phyloP scores from a whole-genome alignment of 2,797 vertebrate species.

The Anableps anableps region DNA sequence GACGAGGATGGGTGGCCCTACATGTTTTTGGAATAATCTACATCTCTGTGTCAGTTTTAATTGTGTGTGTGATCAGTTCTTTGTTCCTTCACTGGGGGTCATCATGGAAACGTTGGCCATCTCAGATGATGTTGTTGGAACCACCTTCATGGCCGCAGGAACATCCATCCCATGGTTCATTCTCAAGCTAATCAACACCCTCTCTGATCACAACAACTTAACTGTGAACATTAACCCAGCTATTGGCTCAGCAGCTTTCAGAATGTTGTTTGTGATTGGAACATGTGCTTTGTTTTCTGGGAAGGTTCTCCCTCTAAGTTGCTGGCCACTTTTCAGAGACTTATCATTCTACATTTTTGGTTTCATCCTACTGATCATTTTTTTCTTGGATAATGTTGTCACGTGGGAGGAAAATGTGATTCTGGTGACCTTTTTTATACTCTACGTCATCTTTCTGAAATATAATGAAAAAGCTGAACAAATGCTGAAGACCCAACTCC shows the following conservation, averaged over 20 bases:
- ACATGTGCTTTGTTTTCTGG: constrained; percentile 94
- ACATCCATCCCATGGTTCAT: constrained; percentile 96
- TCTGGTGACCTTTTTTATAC: constrained; percentile 86
- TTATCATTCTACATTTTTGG: constrained; percentile 94
- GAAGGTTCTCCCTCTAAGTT: constrained; percentile 92
- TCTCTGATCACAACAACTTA: constrained; percentile 91
- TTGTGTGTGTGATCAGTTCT: constrained; percentile 97
- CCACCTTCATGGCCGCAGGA: constrained; percentile 97
- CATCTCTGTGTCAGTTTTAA: constrained; percentile 94
- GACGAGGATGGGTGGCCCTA: constrained; percentile 89
- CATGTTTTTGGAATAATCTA: constrained; percentile 95
- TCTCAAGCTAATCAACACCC: constrained; percentile 95
- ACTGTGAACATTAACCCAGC: constrained; percentile 93
- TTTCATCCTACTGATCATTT: constrained; percentile 93
- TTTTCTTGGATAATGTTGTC: constrained; percentile 95
- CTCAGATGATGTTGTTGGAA: constrained; percentile 95
- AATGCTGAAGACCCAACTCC: constrained; percentile 86
- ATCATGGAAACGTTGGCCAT: constrained; percentile 92
- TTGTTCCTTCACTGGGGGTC: constrained; percentile 92
- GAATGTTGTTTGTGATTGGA: constrained; percentile 97
- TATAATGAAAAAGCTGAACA: constrained; percentile 86
- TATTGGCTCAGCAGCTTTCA: constrained; percentile 96
- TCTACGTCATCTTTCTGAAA: constrained; percentile 95
- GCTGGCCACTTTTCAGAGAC: constrained; percentile 97
- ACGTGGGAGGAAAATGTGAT: constrained; percentile 94